Conservation (phyloP, 2,797 vertebrate genomes). For the Pangasius krempfi region DNA sequence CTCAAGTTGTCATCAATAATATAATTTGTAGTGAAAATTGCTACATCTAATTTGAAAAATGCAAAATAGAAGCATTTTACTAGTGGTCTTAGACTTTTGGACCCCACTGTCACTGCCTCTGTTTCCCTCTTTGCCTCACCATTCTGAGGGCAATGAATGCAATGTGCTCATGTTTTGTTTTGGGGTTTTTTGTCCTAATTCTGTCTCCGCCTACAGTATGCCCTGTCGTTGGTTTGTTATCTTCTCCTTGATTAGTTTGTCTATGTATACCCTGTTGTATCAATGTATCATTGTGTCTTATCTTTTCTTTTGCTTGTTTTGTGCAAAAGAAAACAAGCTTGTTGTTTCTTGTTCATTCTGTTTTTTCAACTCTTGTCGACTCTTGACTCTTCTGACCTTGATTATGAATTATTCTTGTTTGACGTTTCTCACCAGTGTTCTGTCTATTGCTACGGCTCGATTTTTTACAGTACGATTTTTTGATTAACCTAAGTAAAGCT, state of each 20-base stretch:
- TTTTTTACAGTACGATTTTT: neutral
- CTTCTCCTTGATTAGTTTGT: neutral
- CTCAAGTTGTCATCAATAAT: neutral
- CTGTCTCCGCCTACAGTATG: neutral
- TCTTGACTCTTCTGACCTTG: neutral
- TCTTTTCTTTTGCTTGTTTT: neutral
- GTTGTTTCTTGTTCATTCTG: neutral
- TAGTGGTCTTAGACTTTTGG: neutral
- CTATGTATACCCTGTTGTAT: neutral
- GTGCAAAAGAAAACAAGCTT: neutral
- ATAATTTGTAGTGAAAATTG: neutral
- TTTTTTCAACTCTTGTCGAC: neutral
- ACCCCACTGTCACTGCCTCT: neutral
- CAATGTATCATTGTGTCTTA: neutral
- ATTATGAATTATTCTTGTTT: neutral
- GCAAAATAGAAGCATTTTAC: neutral
- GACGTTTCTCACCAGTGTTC: neutral
- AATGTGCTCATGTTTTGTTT: neutral
- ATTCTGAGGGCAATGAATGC: too few relatives aligned
- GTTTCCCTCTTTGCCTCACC: neutral
- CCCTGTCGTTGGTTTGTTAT: neutral
- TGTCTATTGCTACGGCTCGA: neutral
- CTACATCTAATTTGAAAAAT: neutral
- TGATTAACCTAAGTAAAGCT: neutral
- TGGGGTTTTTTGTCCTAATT: neutral